These are phyloP conservation scores for Gadus macrocephalus DNA, from an alignment of 2,113 vertebrate genomes.

Conservation along the genomic window DNA sequence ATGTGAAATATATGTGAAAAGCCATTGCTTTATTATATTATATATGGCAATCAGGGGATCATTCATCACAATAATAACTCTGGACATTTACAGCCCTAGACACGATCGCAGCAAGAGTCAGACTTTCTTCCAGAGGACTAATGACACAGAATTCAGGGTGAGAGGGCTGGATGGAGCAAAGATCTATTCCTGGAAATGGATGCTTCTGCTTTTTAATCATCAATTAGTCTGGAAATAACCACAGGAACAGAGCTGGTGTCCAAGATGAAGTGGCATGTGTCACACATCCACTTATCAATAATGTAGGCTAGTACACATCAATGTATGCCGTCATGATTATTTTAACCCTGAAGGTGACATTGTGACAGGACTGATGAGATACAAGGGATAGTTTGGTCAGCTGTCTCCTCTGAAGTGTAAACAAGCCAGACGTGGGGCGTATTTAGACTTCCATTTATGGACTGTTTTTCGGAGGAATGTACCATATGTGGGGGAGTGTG, in stretches of 20 bases:
- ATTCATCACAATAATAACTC: too few relatives aligned
- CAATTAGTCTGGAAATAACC: conserved; percentile 71
- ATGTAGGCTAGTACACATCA: too few relatives aligned
- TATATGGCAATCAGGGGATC: not conserved
- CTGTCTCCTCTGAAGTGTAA: too few relatives aligned
- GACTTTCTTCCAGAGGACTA: conserved; percentile 37
- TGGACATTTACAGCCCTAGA: too few relatives aligned
- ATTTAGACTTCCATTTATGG: too few relatives aligned
- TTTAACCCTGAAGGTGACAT: too few relatives aligned
- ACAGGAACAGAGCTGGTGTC: conserved; percentile 51
- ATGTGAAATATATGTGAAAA: not conserved
- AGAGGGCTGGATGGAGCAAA: conserved; percentile 44
- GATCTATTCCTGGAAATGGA: conserved; percentile 56
- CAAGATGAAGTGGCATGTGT: conserved; percentile 51
- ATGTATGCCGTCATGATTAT: too few relatives aligned
- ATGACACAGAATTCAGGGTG: conserved; percentile 46
- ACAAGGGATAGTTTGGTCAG: too few relatives aligned
- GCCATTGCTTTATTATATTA: conserved; percentile 6
- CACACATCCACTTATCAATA: conserved; percentile 46
- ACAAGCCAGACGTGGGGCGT: too few relatives aligned
- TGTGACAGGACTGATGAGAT: too few relatives aligned
- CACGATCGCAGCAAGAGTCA: not conserved
- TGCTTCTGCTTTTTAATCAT: conserved; percentile 57
- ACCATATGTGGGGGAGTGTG: too few relatives aligned
- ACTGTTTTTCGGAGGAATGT: too few relatives aligned